Percentiles rank a stretch among this genome's conserved stretches.
Conservation (phyloP, 2,113 vertebrate genomes). For the Laterallus jamaicensis region DNA sequence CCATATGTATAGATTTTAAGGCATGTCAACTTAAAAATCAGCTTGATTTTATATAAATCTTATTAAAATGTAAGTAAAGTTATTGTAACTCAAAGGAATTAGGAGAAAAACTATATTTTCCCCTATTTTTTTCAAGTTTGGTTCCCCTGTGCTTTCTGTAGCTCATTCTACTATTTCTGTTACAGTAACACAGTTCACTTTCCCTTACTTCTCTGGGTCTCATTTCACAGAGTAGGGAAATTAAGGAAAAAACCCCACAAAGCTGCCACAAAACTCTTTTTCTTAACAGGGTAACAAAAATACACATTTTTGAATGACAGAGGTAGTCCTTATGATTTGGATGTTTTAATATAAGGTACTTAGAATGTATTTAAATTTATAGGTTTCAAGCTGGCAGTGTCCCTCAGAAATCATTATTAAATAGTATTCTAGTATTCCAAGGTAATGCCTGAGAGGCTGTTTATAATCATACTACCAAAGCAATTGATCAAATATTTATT, state of each 20-base stretch:
- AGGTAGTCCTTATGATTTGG: background rate
- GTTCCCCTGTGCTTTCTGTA: background rate
- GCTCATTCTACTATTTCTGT: background rate
- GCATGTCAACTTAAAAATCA: constrained; percentile 45
- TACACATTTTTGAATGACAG: background rate
- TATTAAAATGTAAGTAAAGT: constrained; percentile 53
- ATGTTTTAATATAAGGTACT: background rate
- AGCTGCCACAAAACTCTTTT: background rate
- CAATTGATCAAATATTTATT: constrained; percentile 56
- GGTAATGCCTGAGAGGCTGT: background rate
- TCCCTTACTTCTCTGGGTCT: background rate
- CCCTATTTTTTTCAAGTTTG: background rate
- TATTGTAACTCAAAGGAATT: constrained; percentile 25
- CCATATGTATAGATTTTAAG: constrained; percentile 51
- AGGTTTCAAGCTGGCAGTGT: background rate
- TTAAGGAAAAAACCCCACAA: background rate
- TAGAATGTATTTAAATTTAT: background rate
- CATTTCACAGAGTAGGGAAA: background rate
- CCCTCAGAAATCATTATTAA: constrained; percentile 4
- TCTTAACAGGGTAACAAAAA: constrained; percentile 3
- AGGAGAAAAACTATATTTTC: background rate
- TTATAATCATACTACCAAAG: constrained; percentile 4
- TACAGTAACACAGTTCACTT: background rate
- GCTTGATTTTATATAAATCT: constrained; percentile 43
- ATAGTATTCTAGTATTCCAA: background rate